Conservation (phyloP, 2,113 vertebrate species). For the Tapirus terrestris region DNA sequence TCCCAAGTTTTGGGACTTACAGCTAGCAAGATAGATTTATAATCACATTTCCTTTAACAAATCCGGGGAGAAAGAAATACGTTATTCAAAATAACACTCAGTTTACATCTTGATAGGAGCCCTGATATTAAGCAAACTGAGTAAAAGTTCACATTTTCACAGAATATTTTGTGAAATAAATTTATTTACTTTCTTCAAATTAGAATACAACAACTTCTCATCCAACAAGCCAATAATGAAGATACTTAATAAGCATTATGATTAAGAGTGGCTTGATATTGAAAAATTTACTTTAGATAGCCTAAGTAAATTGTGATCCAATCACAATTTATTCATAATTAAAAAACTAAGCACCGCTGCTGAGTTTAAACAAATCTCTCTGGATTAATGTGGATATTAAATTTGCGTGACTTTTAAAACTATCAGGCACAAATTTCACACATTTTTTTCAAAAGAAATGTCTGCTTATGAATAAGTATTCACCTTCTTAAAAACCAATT, state of each 20-base stretch:
- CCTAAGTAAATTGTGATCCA: conserved; percentile 4
- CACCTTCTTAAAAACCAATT: conserved; percentile 39
- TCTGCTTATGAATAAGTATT: conserved; percentile 18
- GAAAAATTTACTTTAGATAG: conserved; percentile 30
- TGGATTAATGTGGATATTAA: conserved; percentile 43
- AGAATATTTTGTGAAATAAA: conserved; percentile 45
- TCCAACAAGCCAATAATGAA: conserved; percentile 36
- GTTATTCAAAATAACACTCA: conserved; percentile 43
- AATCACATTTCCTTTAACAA: conserved; percentile 17
- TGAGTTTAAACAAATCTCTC: conserved; percentile 50
- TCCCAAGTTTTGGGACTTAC: not conserved
- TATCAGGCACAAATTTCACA: conserved; percentile 27
- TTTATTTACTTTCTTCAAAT: conserved; percentile 25
- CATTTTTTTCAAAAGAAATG: conserved; percentile 31
- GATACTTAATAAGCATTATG: not conserved
- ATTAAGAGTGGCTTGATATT: conserved; percentile 13
- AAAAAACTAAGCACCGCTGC: conserved; percentile 22
- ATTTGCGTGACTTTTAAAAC: conserved; percentile 53
- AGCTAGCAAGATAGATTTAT: conserved; percentile 36
- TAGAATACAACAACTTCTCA: conserved; percentile 1
- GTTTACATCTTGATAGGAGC: conserved; percentile 16
- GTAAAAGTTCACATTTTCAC: conserved; percentile 45
- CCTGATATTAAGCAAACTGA: not conserved
- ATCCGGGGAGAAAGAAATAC: not conserved
- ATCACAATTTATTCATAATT: conserved; percentile 46